Base-by-base conservation (phyloP, 2,113 vertebrate species). In the Pseudonaja textilis region DNA sequence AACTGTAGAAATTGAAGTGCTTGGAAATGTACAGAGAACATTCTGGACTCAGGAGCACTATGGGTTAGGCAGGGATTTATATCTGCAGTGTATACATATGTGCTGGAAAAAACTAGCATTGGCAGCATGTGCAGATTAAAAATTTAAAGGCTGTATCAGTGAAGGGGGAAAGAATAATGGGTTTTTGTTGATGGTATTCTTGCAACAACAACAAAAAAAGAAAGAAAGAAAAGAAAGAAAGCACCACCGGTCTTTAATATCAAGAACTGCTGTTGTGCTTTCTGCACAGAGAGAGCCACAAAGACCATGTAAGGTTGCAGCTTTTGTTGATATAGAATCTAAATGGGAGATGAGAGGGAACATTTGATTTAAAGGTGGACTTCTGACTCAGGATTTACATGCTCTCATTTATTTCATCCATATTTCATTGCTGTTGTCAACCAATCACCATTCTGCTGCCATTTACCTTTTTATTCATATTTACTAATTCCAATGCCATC, bases 401-500 rank as follows among this genome's bases (percentile, higher is more conserved):
- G 95, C 97, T 97, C 97, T 95, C 95, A 91, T 97, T 97, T 95
- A 97, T 98, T 97, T 97, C 97, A 98, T 97, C 97, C 97, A 93
- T 96, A 97, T 98, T 97, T 96, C 95, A 97, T 95, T 97, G 95
- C 97, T 93, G 93, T 97, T 98, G 96, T 97, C 95, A 97, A 95
- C 97, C 96, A 97, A 96, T 97, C 90, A 90, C 95, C 96, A 96
- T 97, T 98, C 97, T 96, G 97, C 96, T 97, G 96, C 97, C 97
- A 14, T 97, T 91, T 98, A 96, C 94, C 96, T 92, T 97, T 98
- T 96, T 96, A 97, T 97, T 96, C 96, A 96, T 97, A 96, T 97
- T 97, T 97, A 96, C 97, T 98, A 98, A 97, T 97, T 98, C 98
- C 98, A 98, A 99, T 99, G 99, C 99, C 98, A 98, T 98, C 98